A percentile compares a stretch with the other conserved stretches of the same genome.
These are phyloP conservation scores for Oreotragus oreotragus DNA, from an alignment of 2,113 vertebrate genomes.

Conservation along the genomic window DNA sequence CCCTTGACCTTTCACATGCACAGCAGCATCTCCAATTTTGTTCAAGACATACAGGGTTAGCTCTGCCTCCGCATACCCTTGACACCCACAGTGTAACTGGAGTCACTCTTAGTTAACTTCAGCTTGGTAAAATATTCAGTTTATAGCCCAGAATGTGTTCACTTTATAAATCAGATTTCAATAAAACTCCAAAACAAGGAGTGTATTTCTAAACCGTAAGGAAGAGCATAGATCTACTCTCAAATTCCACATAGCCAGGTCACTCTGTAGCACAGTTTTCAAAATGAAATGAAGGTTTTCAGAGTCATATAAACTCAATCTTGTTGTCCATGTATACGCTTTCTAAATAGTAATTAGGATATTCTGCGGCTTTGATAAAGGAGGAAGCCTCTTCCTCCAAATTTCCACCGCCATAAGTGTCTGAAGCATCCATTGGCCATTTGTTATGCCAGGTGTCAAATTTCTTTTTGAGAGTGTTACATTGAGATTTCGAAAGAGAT, in stretches of 20 bases:
- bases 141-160: background rate
- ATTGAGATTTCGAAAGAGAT: background rate
- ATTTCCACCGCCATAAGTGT: background rate
- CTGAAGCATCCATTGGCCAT: background rate
- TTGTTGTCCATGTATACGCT: background rate
- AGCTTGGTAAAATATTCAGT: background rate
- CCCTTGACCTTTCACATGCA: background rate
- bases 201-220: background rate
- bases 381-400: background rate
- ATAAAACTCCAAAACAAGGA: background rate
- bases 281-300: conserved; percentile 33
- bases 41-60: background rate
- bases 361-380: background rate
- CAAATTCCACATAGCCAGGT: background rate
- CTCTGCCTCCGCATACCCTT: background rate
- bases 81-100: background rate
- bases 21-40: background rate
- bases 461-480: conserved; percentile 24
- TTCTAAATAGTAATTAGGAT: conserved; percentile 33
- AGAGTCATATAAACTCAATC: background rate
- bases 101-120: conserved; percentile 20
- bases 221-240: conserved; percentile 14
- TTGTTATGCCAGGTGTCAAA: background rate
- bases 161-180: conserved; percentile 42
- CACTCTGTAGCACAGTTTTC: background rate